A percentile compares a stretch with the other conserved stretches of the same genome.
Evolutionary conservation across 2,113 vertebrate species (phyloP).

Genomic region (Heloderma charlesbogerti): DNA sequence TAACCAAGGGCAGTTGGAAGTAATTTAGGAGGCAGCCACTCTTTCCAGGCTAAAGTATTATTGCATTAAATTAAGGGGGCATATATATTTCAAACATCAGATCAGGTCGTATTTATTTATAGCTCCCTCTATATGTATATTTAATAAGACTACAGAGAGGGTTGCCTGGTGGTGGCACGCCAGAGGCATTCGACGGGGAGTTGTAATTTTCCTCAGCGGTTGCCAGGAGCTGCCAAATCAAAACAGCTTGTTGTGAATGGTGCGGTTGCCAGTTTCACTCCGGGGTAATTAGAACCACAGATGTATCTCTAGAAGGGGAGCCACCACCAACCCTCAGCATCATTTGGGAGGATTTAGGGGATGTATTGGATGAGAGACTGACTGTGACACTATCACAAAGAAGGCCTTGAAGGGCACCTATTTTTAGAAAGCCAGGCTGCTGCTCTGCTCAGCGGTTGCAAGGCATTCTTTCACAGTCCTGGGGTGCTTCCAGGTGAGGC

Average conservation of each 20-base stretch:
- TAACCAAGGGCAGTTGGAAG: conserved; percentile 46
- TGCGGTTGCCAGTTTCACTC: fast-evolving
- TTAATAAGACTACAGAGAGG: background rate
- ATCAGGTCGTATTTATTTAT: conserved; percentile 21
- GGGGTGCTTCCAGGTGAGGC: background rate
- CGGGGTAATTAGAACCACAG: background rate
- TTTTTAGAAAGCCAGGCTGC: too few species aligned
- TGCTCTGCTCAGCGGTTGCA: too few species aligned
- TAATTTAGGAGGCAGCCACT: background rate
- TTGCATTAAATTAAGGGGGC: background rate
- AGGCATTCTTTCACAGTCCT: background rate
- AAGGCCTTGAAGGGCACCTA: too few species aligned
- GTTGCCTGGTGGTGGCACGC: background rate
- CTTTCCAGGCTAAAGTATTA: conserved; percentile 29
- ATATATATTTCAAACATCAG: background rate
- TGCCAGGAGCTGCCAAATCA: background rate
- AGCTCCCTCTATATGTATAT: background rate
- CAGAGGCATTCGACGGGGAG: fast-evolving
- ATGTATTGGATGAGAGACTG: fast-evolving
- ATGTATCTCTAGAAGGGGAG: background rate
- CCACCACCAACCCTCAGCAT: background rate
- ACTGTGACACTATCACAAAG: fast-evolving
- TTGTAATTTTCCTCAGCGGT: background rate
- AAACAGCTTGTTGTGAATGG: background rate
- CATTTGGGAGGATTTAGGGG: background rate